Percentiles rank a stretch among this genome's conserved stretches.
These are phyloP conservation scores for Halcyon smyrnensis DNA, from an alignment of 2,797 vertebrate species.

Conservation along the genomic window DNA sequence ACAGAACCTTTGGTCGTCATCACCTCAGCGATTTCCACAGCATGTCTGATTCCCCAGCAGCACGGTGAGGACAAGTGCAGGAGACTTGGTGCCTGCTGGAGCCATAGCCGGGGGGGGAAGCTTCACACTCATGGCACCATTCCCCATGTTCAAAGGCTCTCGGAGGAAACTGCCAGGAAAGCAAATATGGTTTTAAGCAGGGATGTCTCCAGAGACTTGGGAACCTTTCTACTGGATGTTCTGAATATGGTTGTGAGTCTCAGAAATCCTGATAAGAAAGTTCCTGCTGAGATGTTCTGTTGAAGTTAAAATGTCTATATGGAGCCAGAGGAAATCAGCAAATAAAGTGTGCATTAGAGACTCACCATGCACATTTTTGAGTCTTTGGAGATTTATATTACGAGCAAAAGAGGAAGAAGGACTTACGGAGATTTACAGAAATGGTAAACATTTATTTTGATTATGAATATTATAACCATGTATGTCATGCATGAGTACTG, in stretches of 20 bases:
- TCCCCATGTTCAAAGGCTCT: slow-evolving; percentile 47
- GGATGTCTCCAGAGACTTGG: slow-evolving; percentile 23
- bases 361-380: background rate
- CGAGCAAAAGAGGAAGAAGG: background rate
- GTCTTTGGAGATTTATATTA: slow-evolving; percentile 24
- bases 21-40: background rate
- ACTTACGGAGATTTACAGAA: slow-evolving; percentile 18
- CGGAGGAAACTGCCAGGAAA: slow-evolving; percentile 56
- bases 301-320: slow-evolving; percentile 32
- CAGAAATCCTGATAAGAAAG: slow-evolving; percentile 62
- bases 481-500: background rate
- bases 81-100: background rate
- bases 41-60: background rate
- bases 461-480: slow-evolving; percentile 12
- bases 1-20: slow-evolving; percentile 25
- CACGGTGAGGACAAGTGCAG: background rate
- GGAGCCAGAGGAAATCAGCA: slow-evolving; percentile 53
- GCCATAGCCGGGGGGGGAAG: background rate
- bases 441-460: slow-evolving; percentile 41
- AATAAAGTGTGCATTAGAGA: slow-evolving; percentile 42
- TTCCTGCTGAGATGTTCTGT: slow-evolving; percentile 57
- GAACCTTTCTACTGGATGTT: slow-evolving; percentile 43
- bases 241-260: slow-evolving; percentile 4
- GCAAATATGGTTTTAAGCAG: slow-evolving; percentile 59
- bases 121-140: slow-evolving; percentile 29